Percentiles rank a stretch among this genome's conserved stretches.
These are phyloP conservation scores for Salpingus planirostris DNA, from an alignment of 2,888 invertebrate species.

Conservation along the genomic window DNA sequence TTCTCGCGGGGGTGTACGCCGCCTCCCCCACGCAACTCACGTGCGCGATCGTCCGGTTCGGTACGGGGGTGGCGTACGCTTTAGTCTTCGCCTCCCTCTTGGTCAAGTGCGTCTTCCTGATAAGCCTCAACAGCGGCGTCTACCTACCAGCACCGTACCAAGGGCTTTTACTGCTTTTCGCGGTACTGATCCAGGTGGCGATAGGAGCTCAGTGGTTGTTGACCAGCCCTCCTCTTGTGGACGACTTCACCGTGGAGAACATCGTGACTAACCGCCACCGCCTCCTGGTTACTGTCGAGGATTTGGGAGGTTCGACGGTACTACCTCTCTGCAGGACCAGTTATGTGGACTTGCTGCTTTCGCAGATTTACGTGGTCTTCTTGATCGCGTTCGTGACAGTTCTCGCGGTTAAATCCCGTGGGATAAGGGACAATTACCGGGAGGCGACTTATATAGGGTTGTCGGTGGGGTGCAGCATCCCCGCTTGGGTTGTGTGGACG, in stretches of 20 bases:
- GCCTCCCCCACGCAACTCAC: constrained; percentile 70
- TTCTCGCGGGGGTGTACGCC: constrained; percentile 68
- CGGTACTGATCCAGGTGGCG: constrained; percentile 82
- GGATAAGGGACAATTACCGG: constrained; percentile 86
- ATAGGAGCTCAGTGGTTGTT: constrained; percentile 79
- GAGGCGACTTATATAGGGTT: constrained; percentile 89
- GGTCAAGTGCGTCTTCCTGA: constrained; percentile 88
- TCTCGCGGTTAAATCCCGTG: constrained; percentile 74
- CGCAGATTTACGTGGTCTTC: constrained; percentile 75
- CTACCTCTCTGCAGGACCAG: constrained; percentile 55
- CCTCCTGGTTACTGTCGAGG: constrained; percentile 39
- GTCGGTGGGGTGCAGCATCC: constrained; percentile 76
- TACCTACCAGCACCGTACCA: constrained; percentile 91
- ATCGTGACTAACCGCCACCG: constrained; percentile 32
- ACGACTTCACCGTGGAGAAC: constrained; percentile 38
- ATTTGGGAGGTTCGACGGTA: constrained; percentile 22
- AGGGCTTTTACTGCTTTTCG: constrained; percentile 78
- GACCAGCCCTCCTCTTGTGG: constrained; percentile 62
- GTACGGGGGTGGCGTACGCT: constrained; percentile 73
- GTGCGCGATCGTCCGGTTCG: constrained; percentile 74
- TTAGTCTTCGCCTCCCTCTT: constrained; percentile 84
- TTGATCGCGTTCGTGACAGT: constrained; percentile 77
- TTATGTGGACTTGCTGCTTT: constrained; percentile 64
- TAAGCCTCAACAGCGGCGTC: constrained; percentile 84
- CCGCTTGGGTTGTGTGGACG: constrained; percentile 79